A percentile compares a stretch with the other conserved stretches of the same genome.
phyloP scores from a whole-genome alignment of 2,797 vertebrate genomes.

The Helarctos malayanus region DNA sequence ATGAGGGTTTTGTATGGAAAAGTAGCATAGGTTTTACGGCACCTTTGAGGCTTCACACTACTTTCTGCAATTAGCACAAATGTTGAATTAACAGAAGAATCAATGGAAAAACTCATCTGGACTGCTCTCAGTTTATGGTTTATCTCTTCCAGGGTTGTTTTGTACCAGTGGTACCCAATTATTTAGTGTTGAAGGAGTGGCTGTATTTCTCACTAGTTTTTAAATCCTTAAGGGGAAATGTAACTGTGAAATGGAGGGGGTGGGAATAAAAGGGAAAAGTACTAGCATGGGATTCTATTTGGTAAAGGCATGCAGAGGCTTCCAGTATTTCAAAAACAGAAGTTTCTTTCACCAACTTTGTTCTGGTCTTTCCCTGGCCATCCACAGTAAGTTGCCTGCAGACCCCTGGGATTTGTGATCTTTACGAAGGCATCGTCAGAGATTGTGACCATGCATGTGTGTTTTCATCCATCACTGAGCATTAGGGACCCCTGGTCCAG shows the following conservation, averaged over 20 bases:
- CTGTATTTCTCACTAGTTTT: neutral
- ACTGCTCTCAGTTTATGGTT: neutral
- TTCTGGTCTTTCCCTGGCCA: neutral
- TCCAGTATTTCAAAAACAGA: neutral
- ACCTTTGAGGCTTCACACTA: neutral
- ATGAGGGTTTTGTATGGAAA: conserved; percentile 39
- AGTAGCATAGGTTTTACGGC: conserved; percentile 38
- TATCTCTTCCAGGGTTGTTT: neutral
- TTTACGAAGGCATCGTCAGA: neutral
- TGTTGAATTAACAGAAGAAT: conserved; percentile 65
- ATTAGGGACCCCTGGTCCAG: neutral
- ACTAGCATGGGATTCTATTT: neutral
- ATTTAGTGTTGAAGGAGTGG: neutral
- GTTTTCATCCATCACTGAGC: neutral
- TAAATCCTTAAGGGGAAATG: neutral
- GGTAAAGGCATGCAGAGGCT: neutral
- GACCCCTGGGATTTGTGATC: neutral
- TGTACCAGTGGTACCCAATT: neutral
- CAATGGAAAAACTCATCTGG: conserved; percentile 1
- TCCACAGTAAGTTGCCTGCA: neutral
- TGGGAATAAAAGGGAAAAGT: neutral
- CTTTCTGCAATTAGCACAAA: conserved; percentile 58
- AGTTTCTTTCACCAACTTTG: neutral
- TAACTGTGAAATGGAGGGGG: neutral
- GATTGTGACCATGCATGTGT: neutral